Conservation (phyloP, 1,140 invertebrate genomes). For the Drosophila arawakana region DNA sequence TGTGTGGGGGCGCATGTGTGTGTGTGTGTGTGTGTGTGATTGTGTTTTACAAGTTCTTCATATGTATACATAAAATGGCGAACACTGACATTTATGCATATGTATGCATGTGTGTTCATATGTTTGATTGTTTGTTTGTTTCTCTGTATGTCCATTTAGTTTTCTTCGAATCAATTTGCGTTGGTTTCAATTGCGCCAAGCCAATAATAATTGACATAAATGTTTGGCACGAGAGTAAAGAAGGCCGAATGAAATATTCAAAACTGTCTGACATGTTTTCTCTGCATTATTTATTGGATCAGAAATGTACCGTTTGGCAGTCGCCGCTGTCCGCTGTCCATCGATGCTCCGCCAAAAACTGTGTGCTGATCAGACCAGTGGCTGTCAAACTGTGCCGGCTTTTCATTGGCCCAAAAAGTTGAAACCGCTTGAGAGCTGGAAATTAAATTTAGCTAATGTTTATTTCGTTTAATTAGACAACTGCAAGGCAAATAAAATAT, state of each 20-base stretch:
- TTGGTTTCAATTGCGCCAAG: slow-evolving; percentile 75
- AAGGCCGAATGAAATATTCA: slow-evolving; percentile 54
- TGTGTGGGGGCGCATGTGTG: neutral
- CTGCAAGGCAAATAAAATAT: slow-evolving; percentile 79
- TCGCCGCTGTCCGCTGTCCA: neutral
- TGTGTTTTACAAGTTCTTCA: slow-evolving; percentile 31
- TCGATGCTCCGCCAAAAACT: slow-evolving; percentile 17
- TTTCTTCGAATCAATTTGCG: slow-evolving; percentile 78
- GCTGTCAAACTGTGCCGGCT: slow-evolving; percentile 18
- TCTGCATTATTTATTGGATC: slow-evolving; percentile 51
- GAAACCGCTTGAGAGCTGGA: slow-evolving; percentile 62
- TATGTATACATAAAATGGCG: slow-evolving; percentile 23
- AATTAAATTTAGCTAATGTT: slow-evolving; percentile 78
- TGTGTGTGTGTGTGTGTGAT: slow-evolving; percentile 6
- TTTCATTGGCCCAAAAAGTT: slow-evolving; percentile 31
- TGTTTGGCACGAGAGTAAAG: slow-evolving; percentile 42
- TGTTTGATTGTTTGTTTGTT: neutral
- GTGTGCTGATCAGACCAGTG: slow-evolving; percentile 21
- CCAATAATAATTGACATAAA: slow-evolving; percentile 81
- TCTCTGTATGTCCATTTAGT: slow-evolving; percentile 53
- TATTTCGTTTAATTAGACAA: slow-evolving; percentile 81
- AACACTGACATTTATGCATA: slow-evolving; percentile 5
- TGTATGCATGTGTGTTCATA: neutral
- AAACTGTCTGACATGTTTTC: slow-evolving; percentile 51
- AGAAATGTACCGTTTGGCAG: slow-evolving; percentile 35